Conservation (phyloP, 2,113 vertebrate genomes). For the Callaeas wilsoni region DNA sequence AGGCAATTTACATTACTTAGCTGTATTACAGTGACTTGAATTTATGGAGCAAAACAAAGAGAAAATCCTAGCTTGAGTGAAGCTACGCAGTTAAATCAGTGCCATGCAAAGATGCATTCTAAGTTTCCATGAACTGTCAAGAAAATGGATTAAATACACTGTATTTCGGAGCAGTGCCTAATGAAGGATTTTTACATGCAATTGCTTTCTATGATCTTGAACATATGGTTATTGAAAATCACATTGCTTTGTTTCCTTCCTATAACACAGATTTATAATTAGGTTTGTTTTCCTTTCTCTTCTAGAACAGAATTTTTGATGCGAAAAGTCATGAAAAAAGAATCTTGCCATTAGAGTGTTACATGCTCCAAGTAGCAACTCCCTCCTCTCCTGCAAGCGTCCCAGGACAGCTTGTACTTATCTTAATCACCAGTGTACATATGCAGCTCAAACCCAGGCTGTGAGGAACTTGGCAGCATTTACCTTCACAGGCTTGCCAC, state of each 20-base stretch:
- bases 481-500: not conserved
- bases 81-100: not conserved
- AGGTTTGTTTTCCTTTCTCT: not conserved
- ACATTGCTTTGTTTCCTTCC: not conserved
- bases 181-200: not conserved
- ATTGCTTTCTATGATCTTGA: not conserved
- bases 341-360: not conserved
- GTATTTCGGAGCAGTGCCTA: not conserved
- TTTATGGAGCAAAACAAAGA: not conserved
- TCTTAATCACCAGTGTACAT: not conserved
- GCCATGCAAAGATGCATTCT: not conserved
- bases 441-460: not conserved
- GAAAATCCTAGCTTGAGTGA: not conserved
- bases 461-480: not conserved
- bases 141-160: not conserved
- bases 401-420: slow-evolving; percentile 10
- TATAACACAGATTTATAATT: not conserved
- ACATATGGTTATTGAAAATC: not conserved
- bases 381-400: not conserved
- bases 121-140: not conserved
- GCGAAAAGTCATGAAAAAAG: not conserved
- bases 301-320: not conserved
- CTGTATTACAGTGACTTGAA: not conserved
- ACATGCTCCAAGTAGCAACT: not conserved
- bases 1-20: not conserved